phyloP scores from a whole-genome alignment of 2,888 invertebrate species.

The Thymelicus acteon region DNA sequence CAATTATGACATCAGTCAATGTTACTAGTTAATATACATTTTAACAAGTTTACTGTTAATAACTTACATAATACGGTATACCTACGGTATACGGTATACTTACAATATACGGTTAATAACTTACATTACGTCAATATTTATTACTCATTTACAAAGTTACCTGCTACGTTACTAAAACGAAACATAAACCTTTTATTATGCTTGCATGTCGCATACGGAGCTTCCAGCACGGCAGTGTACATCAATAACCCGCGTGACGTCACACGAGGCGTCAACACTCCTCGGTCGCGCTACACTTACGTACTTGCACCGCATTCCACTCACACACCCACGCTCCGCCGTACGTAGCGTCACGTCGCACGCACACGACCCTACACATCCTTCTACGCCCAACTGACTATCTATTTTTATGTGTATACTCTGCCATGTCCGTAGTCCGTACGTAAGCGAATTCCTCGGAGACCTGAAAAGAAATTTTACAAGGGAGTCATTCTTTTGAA shows the following conservation, averaged over 20 bases:
- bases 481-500: slow-evolving; percentile 76
- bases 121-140: too few species aligned
- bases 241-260: slow-evolving; percentile 49
- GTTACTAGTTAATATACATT: too few species aligned
- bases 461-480: slow-evolving; percentile 79
- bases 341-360: slow-evolving; percentile 57
- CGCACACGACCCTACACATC: slow-evolving; percentile 57
- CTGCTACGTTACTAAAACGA: slow-evolving; percentile 1
- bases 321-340: slow-evolving; percentile 51
- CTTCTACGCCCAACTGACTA: slow-evolving; percentile 64
- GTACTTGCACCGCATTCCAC: slow-evolving; percentile 59
- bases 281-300: slow-evolving; percentile 40
- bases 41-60: too few species aligned
- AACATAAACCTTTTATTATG: slow-evolving; percentile 26
- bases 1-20: too few species aligned
- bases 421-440: slow-evolving; percentile 54
- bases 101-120: too few species aligned
- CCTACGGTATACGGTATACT: too few species aligned
- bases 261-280: slow-evolving; percentile 42
- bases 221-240: not conserved
- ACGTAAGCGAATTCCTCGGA: slow-evolving; percentile 67
- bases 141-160: too few species aligned
- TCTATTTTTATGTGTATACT: slow-evolving; percentile 57
- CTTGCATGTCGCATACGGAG: slow-evolving; percentile 17
- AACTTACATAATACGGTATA: too few species aligned